Percentiles rank a stretch among this genome's conserved stretches.
phyloP scores from a whole-genome alignment of 2,888 invertebrate species.

The Laothoe populi region DNA sequence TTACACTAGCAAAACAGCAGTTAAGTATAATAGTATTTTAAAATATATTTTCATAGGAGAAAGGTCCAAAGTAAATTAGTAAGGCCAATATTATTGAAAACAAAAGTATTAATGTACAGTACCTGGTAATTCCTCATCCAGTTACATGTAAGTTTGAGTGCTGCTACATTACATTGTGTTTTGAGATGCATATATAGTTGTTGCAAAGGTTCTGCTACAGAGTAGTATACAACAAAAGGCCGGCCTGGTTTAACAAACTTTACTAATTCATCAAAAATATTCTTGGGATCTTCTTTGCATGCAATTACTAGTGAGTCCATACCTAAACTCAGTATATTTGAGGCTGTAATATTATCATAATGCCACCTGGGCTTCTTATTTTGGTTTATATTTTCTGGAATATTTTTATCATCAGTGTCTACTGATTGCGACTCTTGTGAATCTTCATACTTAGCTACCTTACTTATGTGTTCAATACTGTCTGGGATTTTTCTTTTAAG shows the following conservation, averaged over 20 bases:
- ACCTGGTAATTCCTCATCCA: slow-evolving; percentile 97
- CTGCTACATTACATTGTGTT: slow-evolving; percentile 88
- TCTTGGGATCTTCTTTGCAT: slow-evolving; percentile 93
- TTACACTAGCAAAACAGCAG: no score
- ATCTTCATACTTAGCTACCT: slow-evolving; percentile 56
- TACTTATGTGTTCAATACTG: slow-evolving; percentile 48
- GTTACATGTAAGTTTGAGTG: slow-evolving; percentile 91
- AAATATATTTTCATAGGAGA: no score
- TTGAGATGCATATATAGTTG: slow-evolving; percentile 93
- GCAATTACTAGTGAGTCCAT: slow-evolving; percentile 92
- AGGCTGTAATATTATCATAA: slow-evolving; percentile 87
- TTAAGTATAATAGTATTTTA: no score
- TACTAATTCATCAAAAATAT: slow-evolving; percentile 89
- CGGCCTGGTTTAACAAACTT: slow-evolving; percentile 92
- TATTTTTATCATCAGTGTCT: slow-evolving; percentile 33
- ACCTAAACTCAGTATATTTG: slow-evolving; percentile 85
- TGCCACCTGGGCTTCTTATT: slow-evolving; percentile 88
- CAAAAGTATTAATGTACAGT: not conserved
- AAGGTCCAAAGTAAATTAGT: not conserved
- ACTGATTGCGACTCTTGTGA: slow-evolving; percentile 16
- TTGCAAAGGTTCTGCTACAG: slow-evolving; percentile 92
- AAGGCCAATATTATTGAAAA: not conserved
- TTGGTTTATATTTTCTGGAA: slow-evolving; percentile 35
- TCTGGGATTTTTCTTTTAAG: slow-evolving; percentile 59
- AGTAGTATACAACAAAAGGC: slow-evolving; percentile 93